A percentile compares a stretch with the other conserved stretches of the same genome.
phyloP scores from a whole-genome alignment of 2,113 vertebrate genomes.

The Onychorhynchus coronatus region DNA sequence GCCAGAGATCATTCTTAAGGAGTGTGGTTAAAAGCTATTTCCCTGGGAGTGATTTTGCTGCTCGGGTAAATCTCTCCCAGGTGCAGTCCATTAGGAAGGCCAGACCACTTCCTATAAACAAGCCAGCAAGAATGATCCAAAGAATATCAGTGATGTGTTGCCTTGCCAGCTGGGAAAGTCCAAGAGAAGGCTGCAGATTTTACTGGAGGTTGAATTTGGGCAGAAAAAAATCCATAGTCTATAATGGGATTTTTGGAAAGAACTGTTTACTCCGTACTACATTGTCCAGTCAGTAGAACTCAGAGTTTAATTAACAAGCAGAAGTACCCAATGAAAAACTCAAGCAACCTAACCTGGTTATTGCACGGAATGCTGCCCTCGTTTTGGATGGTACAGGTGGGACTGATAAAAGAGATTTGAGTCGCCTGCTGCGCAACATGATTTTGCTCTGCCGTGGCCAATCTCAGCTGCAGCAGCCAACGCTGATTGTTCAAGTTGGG shows the following conservation, averaged over 20 bases:
- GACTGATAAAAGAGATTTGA: background rate
- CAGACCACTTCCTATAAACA: background rate
- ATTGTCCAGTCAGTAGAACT: background rate
- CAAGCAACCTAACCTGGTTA: background rate
- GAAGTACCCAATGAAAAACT: background rate
- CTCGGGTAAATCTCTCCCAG: slow-evolving; percentile 3
- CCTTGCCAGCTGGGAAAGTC: background rate
- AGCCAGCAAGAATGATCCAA: background rate
- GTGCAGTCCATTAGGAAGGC: slow-evolving; percentile 14
- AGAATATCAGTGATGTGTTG: background rate
- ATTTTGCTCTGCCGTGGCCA: background rate
- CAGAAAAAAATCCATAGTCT: background rate
- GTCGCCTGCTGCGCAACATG: background rate
- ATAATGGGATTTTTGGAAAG: background rate
- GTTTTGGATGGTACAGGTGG: background rate
- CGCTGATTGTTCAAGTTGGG: background rate
- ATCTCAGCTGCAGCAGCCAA: background rate
- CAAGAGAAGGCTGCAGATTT: background rate
- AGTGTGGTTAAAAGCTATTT: slow-evolving; percentile 20
- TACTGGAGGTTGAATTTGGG: background rate
- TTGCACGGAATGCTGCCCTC: background rate
- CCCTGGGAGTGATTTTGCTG: slow-evolving; percentile 12
- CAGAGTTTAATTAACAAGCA: background rate
- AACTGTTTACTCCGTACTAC: background rate
- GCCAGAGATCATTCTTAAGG: background rate